Base-by-base conservation (phyloP, 2,888 invertebrate species). In the Cremastinae sp. region DNA sequence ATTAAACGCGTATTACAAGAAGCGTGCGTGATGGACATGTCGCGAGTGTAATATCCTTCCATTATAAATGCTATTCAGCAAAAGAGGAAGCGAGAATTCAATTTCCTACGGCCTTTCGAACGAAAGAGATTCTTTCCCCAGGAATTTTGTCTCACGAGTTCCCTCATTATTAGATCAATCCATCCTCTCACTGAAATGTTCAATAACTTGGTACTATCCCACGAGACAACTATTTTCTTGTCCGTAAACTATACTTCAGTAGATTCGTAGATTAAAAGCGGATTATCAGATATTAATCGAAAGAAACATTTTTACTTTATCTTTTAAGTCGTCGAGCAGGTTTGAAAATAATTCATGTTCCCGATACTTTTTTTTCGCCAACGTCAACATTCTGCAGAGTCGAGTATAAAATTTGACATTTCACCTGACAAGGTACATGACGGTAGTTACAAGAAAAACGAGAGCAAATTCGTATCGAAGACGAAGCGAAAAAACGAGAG, bases 41-140 rank as follows among this genome's bases (percentile, higher is more conserved):
- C 9, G 14, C 28, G 28, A 5, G 28, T 28, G 5, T 28, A 28
- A 28, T 18, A 43, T 12, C 53, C 62, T 66, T 16, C 66, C 45
- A 72, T 72, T 64, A 22, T 51, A 72, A 75, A 68, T 56, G 43
- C 37, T 51, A 72, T 72, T 72, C 68, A 58, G 64, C 20, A 41
- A 35, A n/a, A 66, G 51, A 71, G 68, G 39, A 68, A 61, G 35
- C 28, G 72, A 65, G 62, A 72, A 75, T 75, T 72, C 72, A 72
- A 75, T 75, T 75, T 75, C 75, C 75, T 68, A 53, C 58, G 10
- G 45, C 51, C 58, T 58, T 75, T 75, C 58, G 68, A 72, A 66
- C 51, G 72, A 68, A 72, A 72, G 68, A 51, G 43, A 68, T n/a
- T 39, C 58, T 41, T 51, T n/a, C 62, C 51, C 56, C 53, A 39